A percentile compares a stretch with the other conserved stretches of the same genome.
These are phyloP conservation scores for Lissocephala sabroskyi DNA, from an alignment of 2,888 invertebrate species.

Conservation along the genomic window DNA sequence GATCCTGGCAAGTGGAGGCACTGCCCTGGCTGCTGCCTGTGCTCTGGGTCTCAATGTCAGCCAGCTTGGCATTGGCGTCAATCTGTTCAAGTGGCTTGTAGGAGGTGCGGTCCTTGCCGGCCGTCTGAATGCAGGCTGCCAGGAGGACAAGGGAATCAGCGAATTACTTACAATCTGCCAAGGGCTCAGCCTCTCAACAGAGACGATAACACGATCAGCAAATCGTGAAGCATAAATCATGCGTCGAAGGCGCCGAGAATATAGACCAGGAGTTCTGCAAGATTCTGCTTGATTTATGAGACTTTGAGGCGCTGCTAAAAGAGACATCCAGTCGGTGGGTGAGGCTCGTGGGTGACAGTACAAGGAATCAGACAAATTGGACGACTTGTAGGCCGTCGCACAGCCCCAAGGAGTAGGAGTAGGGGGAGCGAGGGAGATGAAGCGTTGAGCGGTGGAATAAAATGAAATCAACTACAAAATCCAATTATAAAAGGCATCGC, in stretches of 20 bases:
- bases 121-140: conserved; percentile 81
- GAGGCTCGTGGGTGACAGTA: no score
- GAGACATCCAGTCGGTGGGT: no score
- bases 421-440: no score
- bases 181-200: not conserved
- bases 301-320: conserved; percentile 30
- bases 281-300: conserved; percentile 47
- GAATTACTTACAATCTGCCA: not conserved
- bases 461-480: not conserved
- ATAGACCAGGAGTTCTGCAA: no score
- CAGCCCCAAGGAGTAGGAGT: no score
- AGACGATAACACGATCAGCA: no score
- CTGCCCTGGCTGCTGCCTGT: conserved; percentile 49
- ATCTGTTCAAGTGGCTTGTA: conserved; percentile 79
- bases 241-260: no score
- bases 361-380: no score
- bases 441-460: no score
- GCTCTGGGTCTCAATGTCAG: conserved; percentile 70
- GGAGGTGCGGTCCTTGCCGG: conserved; percentile 77
- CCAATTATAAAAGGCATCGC: conserved; percentile 39
- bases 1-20: conserved; percentile 36
- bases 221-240: no score
- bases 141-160: not conserved
- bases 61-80: conserved; percentile 61
- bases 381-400: no score